These are phyloP conservation scores for Pemphigus obesinymphae DNA, from an alignment of 1,140 invertebrate species.

Conservation along the genomic window DNA sequence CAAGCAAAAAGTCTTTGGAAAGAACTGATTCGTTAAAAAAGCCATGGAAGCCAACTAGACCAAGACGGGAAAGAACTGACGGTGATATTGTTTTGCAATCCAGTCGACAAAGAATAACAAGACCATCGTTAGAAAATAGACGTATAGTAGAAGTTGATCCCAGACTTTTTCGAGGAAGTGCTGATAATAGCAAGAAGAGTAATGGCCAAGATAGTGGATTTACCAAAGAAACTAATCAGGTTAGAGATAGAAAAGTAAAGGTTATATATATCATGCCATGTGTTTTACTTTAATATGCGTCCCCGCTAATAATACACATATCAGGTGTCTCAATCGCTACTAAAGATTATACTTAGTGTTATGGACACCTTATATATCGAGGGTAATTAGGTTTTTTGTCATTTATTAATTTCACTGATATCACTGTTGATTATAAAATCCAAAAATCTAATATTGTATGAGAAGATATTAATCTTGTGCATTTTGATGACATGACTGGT, in stretches of 20 bases:
- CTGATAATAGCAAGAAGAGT: conserved; percentile 12
- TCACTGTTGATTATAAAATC: conserved; percentile 26
- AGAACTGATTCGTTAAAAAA: conserved; percentile 36
- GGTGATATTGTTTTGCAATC: conserved; percentile 69
- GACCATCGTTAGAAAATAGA: conserved; percentile 52
- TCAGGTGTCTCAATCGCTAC: conserved; percentile 14
- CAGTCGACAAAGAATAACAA: conserved; percentile 49
- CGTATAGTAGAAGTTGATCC: conserved; percentile 51
- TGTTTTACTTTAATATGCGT: conserved; percentile 35
- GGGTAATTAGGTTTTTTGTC: conserved; percentile 13
- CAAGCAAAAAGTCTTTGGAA: conserved; percentile 32
- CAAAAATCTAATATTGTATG: neutral
- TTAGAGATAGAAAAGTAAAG: conserved; percentile 39
- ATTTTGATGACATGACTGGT: neutral
- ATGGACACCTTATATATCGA: neutral
- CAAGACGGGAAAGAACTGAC: conserved; percentile 78
- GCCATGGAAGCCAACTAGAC: conserved; percentile 53
- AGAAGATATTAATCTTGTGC: neutral
- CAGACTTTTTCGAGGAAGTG: conserved; percentile 41
- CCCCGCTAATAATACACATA: conserved; percentile 34
- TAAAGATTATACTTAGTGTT: conserved; percentile 5
- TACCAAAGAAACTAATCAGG: conserved; percentile 37
- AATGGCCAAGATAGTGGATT: conserved; percentile 37
- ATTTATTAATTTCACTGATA: conserved; percentile 27
- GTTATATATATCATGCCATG: conserved; percentile 36